Evolutionary conservation across 1,140 invertebrate species (phyloP).

Genomic region (Nasonia vitripennis): DNA sequence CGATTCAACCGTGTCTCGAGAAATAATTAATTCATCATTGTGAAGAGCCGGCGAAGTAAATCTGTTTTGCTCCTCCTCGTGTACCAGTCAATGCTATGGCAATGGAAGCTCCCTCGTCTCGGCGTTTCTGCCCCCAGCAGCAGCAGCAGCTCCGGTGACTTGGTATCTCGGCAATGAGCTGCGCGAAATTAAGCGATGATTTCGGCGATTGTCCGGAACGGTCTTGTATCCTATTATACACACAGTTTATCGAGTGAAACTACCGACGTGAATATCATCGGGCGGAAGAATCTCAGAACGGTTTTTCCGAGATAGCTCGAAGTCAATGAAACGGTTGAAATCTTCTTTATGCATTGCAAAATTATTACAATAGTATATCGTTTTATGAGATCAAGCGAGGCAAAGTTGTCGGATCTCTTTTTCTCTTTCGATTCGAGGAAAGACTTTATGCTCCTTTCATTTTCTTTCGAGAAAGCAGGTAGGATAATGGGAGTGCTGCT

Average conservation of each 20-base stretch:
- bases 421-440: neutral
- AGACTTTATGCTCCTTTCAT: neutral
- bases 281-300: neutral
- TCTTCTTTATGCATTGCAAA: neutral
- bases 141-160: no score
- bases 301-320: neutral
- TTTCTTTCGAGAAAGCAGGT: neutral
- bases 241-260: no score
- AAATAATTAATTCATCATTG: conserved; percentile 61
- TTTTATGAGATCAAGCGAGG: neutral
- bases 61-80: neutral
- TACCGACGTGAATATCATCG: neutral
- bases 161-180: no score
- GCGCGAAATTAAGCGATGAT: no score
- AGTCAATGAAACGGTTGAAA: neutral
- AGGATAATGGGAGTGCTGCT: neutral
- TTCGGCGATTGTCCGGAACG: no score
- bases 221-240: no score
- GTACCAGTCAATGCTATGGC: no score
- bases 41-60: conserved; percentile 20
- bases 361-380: conserved; percentile 11
- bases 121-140: no score
- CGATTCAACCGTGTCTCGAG: conserved; percentile 51
- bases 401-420: neutral
- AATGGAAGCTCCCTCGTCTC: no score